These are phyloP conservation scores for Capreolus pygargus DNA, from an alignment of 2,113 vertebrate genomes.

Conservation along the genomic window DNA sequence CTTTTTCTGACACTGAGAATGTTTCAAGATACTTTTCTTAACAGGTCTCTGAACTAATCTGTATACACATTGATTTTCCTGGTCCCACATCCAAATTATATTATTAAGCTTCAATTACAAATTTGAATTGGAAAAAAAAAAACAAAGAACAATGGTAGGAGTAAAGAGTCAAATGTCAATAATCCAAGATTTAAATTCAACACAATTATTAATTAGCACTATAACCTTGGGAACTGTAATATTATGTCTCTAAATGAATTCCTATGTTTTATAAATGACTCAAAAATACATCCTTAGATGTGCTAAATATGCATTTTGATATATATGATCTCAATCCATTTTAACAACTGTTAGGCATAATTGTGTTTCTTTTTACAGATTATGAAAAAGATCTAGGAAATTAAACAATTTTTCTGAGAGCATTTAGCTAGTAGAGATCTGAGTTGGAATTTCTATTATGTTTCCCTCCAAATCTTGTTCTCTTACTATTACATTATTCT, in stretches of 20 bases:
- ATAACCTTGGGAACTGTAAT: neutral
- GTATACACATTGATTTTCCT: neutral
- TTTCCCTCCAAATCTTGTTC: neutral
- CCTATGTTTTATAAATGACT: neutral
- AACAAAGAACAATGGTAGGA: neutral
- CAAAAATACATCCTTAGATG: neutral
- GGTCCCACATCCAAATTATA: neutral
- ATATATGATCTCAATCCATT: neutral
- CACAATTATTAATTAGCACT: neutral
- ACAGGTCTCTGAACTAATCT: neutral
- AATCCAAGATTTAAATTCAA: neutral
- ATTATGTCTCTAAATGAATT: neutral
- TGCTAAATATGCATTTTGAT: neutral
- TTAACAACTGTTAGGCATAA: neutral
- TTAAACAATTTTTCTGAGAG: neutral
- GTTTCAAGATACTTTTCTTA: neutral
- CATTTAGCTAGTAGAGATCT: neutral
- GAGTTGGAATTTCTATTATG: neutral
- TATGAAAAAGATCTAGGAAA: neutral
- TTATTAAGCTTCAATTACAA: neutral
- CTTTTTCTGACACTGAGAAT: constrained; percentile 5
- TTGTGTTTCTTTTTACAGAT: neutral
- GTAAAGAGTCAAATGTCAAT: neutral
- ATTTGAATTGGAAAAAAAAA: neutral
- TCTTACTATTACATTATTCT: neutral